Evolutionary conservation across 1,140 invertebrate genomes (phyloP).

Genomic region (Geopemphigus sp.): DNA sequence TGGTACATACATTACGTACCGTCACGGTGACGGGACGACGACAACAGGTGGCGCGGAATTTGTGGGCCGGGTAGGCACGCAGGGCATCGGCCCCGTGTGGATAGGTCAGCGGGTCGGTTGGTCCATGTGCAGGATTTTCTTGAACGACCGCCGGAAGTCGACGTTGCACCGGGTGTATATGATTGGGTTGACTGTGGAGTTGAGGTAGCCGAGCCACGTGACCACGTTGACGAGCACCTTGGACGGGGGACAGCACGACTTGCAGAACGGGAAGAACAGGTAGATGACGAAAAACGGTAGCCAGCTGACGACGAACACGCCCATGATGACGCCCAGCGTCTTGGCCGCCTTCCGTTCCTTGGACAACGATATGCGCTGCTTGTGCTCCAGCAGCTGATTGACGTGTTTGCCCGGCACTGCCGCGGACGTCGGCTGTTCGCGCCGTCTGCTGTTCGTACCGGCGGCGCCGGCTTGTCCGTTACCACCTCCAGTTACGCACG

Average conservation of each 20-base stretch:
- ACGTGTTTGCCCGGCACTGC: constrained; percentile 58
- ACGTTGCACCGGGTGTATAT: constrained; percentile 98
- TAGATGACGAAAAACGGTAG: constrained; percentile 95
- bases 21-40: too few species aligned
- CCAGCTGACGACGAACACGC: constrained; percentile 95
- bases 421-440: constrained; percentile 24
- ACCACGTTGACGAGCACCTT: constrained; percentile 81
- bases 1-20: too few species aligned
- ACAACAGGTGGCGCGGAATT: too few species aligned
- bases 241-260: constrained; percentile 66
- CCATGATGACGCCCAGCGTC: constrained; percentile 91
- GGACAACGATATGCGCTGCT: constrained; percentile 87
- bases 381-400: constrained; percentile 89
- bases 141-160: constrained; percentile 92
- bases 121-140: constrained; percentile 71
- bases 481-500: background rate
- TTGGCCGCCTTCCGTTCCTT: constrained; percentile 88
- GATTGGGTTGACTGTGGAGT: constrained; percentile 94
- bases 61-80: too few species aligned
- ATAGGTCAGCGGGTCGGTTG: background rate
- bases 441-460: constrained; percentile 47
- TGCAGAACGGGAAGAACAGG: constrained; percentile 84
- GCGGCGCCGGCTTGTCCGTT: constrained; percentile 35
- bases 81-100: too few species aligned
- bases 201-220: constrained; percentile 96